phyloP scores from a whole-genome alignment of 2,888 invertebrate genomes.

The Epistrophe eligans region DNA sequence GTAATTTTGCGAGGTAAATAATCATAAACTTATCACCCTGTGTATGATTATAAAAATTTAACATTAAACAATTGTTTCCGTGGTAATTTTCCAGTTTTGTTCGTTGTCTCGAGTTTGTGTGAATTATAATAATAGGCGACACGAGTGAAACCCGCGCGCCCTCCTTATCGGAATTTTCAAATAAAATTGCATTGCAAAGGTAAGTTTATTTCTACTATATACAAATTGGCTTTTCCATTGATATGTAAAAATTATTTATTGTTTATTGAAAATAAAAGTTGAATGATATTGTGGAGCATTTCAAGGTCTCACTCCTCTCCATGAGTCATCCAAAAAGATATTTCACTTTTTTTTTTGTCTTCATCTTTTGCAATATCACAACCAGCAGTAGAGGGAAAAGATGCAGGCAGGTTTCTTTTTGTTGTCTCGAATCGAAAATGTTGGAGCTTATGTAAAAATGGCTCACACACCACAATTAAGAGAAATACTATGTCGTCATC shows the following conservation, averaged over 20 bases:
- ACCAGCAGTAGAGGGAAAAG: slow-evolving; percentile 24
- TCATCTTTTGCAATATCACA: slow-evolving; percentile 60
- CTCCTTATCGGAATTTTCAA: slow-evolving; percentile 61
- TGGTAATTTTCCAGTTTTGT: slow-evolving; percentile 69
- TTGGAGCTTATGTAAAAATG: slow-evolving; percentile 61
- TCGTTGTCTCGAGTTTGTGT: slow-evolving; percentile 61
- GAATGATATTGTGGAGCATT: slow-evolving; percentile 42
- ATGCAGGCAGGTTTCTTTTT: slow-evolving; percentile 60
- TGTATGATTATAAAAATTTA: slow-evolving; percentile 41
- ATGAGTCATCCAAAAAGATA: slow-evolving; percentile 63
- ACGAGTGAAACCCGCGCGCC: slow-evolving; percentile 57
- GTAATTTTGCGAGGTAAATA: slow-evolving; percentile 11
- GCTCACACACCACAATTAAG: slow-evolving; percentile 23
- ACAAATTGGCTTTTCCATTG: neutral
- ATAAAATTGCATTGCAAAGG: slow-evolving; percentile 44
- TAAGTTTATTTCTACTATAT: slow-evolving; percentile 41
- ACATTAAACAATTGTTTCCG: slow-evolving; percentile 29
- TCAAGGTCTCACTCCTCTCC: slow-evolving; percentile 62
- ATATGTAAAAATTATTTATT: neutral
- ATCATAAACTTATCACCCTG: neutral
- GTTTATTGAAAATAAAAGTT: slow-evolving; percentile 36
- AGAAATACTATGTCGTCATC: slow-evolving; percentile 53
- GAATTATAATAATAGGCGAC: slow-evolving; percentile 53
- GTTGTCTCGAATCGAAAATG: slow-evolving; percentile 37
- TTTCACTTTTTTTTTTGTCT: slow-evolving; percentile 28